These are phyloP conservation scores for Amphiprion clarkii DNA, from an alignment of 2,797 vertebrate species.

Conservation along the genomic window DNA sequence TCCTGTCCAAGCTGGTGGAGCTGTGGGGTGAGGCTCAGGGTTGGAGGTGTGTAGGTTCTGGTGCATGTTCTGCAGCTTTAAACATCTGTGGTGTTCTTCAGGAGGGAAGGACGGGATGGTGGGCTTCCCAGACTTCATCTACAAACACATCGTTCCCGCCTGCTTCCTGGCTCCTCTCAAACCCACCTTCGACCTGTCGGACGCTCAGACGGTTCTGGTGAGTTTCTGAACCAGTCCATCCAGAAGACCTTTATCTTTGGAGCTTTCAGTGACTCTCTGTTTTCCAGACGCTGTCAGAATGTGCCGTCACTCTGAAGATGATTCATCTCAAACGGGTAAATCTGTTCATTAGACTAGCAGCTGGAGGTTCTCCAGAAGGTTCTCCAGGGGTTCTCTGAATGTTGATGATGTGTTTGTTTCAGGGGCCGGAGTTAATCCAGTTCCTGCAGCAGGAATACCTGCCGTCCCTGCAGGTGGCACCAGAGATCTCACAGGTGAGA, in stretches of 20 bases:
- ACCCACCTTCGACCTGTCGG: conserved; percentile 95
- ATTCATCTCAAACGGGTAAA: conserved; percentile 98
- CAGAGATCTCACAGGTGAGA: conserved; percentile 95
- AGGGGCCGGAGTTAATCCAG: conserved; percentile 96
- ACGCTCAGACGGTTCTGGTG: conserved; percentile 97
- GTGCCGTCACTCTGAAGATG: conserved; percentile 94
- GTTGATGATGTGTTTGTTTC: conserved; percentile 1
- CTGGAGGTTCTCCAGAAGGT: not conserved
- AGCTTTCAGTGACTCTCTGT: conserved; percentile 16
- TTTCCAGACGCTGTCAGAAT: conserved; percentile 94
- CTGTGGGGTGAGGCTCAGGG: conserved; percentile 91
- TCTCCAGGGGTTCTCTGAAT: too few relatives aligned
- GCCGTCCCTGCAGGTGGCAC: conserved; percentile 95
- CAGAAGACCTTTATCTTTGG: rapidly evolving
- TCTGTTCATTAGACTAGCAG: rapidly evolving
- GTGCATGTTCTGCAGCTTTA: too few relatives aligned
- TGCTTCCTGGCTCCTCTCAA: conserved; percentile 98
- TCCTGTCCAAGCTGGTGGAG: conserved; percentile 95
- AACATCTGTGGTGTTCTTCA: conserved; percentile 60
- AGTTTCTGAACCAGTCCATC: conserved; percentile 44
- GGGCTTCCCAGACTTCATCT: conserved; percentile 98
- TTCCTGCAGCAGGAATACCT: conserved; percentile 97
- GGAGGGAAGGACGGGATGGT: conserved; percentile 96
- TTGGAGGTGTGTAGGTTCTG: too few relatives aligned
- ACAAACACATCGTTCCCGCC: conserved; percentile 97